Conservation (phyloP, 2,888 invertebrate species). For the Blastobasis lacticolella region DNA sequence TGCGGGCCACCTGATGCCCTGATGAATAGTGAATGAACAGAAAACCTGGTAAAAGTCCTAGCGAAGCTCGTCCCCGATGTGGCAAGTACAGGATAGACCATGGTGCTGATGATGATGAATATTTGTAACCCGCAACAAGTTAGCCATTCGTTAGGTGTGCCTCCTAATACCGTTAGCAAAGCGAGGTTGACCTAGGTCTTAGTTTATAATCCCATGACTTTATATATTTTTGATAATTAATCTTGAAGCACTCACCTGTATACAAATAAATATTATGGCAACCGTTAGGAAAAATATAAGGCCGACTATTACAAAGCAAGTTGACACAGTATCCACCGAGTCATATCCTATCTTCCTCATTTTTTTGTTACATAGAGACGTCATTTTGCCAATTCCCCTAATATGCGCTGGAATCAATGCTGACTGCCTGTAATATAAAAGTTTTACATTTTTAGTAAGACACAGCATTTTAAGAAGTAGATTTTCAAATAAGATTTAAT, state of each 20-base stretch:
- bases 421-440: conserved; percentile 57
- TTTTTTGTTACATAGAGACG: conserved; percentile 76
- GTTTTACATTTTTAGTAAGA: neutral
- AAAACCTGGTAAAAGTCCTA: no score
- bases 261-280: conserved; percentile 85
- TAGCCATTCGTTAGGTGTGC: no score
- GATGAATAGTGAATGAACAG: no score
- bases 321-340: conserved; percentile 90
- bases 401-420: conserved; percentile 85
- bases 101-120: no score
- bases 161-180: no score
- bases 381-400: conserved; percentile 82
- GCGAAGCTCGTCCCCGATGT: no score
- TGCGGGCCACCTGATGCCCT: no score
- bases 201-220: no score
- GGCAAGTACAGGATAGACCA: no score
- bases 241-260: conserved; percentile 76
- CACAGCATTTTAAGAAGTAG: neutral
- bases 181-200: no score
- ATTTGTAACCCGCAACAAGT: no score
- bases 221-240: no score
- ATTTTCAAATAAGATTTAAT: neutral
- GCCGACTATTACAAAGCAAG: conserved; percentile 89
- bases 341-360: conserved; percentile 78
- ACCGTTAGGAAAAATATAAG: conserved; percentile 86